Evolutionary conservation across 2,888 invertebrate genomes (phyloP), one percentile per base, ranked within the genome.

Genomic region (Caenorhabditis uteleia): DNA sequence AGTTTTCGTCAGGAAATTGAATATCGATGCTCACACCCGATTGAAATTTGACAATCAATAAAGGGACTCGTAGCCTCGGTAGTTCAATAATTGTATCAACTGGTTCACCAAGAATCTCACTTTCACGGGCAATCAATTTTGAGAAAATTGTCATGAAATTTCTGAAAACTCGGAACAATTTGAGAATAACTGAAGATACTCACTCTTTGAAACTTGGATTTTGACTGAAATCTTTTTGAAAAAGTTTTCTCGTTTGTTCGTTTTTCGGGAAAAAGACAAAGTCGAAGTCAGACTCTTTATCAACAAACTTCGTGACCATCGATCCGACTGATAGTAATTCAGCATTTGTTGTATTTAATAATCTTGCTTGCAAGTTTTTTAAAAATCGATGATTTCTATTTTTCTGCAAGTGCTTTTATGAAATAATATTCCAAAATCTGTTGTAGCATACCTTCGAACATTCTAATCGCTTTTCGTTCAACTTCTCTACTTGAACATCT

Each of bases 11-110:
- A 5, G 73, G 70, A 40, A 79, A 70, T 46, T 74, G 72, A 27
- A 79, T 62, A 51, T 79, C 79, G 4, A 78, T 54, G 16, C 51
- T 56, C 18, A 68, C 23, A 0, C 73, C 74, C 18, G 71, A 66
- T 8, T 44, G 42, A 25, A 76, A 68, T 21, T 45, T 31, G 8
- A 70, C 46, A 23, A 69, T 62, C 12, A 77, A 21, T 25, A 78
- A 34, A 4, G 77, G 78, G 8, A 76, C 68, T 53, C 56, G 48
- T 47, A 60, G 40, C 16, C 61, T 34, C 12, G 67, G 56, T n/a
- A 67, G 27, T 23, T 60, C 58, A 12, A 62, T 55, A 7, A 56
- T 45, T 43, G 58, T 55, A 8, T 49, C 53, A 34, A 67, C 60
- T 0, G 57, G 50, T n/a, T 60, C 46, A 12, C 61, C 67, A 0